Conservation (phyloP, 1,140 invertebrate genomes). For the Neelides sp. region DNA sequence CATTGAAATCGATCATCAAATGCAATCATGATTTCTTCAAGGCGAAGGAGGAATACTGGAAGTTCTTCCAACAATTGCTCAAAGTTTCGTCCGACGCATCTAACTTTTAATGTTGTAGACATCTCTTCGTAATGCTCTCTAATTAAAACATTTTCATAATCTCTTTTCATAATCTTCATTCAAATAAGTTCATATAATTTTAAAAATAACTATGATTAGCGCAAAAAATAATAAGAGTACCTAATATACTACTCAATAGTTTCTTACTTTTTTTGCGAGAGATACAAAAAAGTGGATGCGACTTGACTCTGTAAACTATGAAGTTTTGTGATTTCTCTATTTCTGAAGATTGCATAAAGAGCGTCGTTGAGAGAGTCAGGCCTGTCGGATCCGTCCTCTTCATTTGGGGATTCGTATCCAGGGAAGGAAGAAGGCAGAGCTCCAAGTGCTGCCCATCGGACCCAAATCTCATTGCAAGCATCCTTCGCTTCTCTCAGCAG, state of each 20-base stretch:
- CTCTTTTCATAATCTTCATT: too few species aligned
- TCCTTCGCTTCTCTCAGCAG: conserved; percentile 26
- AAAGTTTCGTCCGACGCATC: conserved; percentile 46
- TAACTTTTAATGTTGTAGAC: conserved; percentile 44
- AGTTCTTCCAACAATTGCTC: conserved; percentile 50
- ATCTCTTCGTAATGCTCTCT: conserved; percentile 49
- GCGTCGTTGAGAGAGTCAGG: conserved; percentile 13
- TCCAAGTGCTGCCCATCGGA: conserved; percentile 14
- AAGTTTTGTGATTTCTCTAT: conserved; percentile 25
- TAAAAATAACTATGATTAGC: too few species aligned
- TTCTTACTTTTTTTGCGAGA: conserved; percentile 38
- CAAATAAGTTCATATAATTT: too few species aligned
- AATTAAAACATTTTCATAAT: too few species aligned
- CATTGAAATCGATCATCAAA: conserved; percentile 51
- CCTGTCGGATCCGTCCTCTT: not conserved
- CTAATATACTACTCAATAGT: not conserved
- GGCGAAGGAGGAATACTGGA: conserved; percentile 46
- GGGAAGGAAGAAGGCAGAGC: not conserved
- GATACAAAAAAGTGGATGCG: conserved; percentile 23
- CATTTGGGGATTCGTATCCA: not conserved
- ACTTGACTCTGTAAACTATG: conserved; percentile 27
- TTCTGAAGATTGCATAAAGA: conserved; percentile 24
- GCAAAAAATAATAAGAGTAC: not conserved
- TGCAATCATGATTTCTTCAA: conserved; percentile 47
- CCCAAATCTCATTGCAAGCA: conserved; percentile 29